These are phyloP conservation scores for Mus pahari DNA, from an alignment of 2,113 vertebrate species.

Conservation along the genomic window DNA sequence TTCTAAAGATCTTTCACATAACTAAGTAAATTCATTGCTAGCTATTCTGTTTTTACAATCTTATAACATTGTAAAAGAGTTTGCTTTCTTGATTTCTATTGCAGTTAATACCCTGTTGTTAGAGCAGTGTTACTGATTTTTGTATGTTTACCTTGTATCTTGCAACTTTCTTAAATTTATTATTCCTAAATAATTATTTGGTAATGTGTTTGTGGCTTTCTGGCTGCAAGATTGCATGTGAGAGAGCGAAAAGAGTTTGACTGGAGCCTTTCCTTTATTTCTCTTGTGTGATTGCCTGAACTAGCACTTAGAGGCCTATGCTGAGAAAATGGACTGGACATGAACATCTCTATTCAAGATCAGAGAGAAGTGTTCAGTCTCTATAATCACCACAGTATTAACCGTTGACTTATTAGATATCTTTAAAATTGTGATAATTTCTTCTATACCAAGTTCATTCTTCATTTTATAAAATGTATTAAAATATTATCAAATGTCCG, in stretches of 20 bases:
- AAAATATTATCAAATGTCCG: not conserved
- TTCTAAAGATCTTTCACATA: not conserved
- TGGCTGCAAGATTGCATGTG: not conserved
- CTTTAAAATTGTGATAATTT: not conserved
- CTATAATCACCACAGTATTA: not conserved
- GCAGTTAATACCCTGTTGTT: not conserved
- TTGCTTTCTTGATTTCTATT: not conserved
- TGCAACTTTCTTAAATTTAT: not conserved
- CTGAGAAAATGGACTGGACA: not conserved
- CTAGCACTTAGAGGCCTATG: no score
- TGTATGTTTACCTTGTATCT: not conserved
- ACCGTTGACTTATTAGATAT: not conserved
- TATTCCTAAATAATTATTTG: not conserved
- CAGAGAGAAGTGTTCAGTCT: not conserved
- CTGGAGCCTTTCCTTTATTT: not conserved
- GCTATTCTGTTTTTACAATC: not conserved
- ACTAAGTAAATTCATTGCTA: not conserved
- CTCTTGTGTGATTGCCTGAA: not conserved
- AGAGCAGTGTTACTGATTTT: not conserved
- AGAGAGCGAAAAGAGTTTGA: no score
- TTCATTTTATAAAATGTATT: not conserved
- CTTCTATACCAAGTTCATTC: not conserved
- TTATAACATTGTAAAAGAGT: not conserved
- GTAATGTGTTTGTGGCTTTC: not conserved
- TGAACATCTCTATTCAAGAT: not conserved